Evolutionary conservation across 2,888 invertebrate species (phyloP).

Genomic region (Apoderus coryli): DNA sequence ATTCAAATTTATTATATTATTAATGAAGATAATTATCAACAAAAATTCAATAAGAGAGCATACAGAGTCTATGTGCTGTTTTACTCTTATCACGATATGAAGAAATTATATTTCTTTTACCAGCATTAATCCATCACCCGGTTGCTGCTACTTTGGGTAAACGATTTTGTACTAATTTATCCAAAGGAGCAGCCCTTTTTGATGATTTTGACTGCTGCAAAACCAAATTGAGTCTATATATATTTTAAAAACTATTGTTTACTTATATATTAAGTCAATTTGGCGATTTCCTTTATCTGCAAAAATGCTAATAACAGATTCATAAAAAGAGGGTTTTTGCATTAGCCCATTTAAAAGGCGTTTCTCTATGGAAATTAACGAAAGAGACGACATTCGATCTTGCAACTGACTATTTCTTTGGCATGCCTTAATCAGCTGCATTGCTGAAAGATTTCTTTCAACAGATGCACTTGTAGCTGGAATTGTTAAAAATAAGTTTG

Average conservation of each 20-base stretch:
- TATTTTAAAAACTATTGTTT: neutral
- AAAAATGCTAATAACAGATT: constrained; percentile 4
- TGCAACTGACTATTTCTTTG: constrained; percentile 2
- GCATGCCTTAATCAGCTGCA: constrained; percentile 3
- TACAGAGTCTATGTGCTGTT: too few species aligned
- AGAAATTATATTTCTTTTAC: constrained; percentile 13
- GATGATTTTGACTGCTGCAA: constrained; percentile 13
- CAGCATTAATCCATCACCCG: constrained; percentile 16
- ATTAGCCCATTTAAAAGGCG: constrained; percentile 3
- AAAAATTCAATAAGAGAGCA: too few species aligned
- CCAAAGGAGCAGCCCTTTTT: constrained; percentile 15
- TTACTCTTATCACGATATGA: too few species aligned
- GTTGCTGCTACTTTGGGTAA: constrained; percentile 15
- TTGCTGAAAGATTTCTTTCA: constrained; percentile 4
- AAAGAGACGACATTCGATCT: neutral
- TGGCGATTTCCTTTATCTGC: constrained; percentile 4
- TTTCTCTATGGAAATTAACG: constrained; percentile 1
- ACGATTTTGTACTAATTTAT: constrained; percentile 12
- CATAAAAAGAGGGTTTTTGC: constrained; percentile 6
- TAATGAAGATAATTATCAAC: too few species aligned
- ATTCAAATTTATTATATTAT: too few species aligned
- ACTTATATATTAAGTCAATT: constrained; percentile 6
- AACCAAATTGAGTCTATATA: constrained; percentile 11
- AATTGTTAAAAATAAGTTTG: constrained; percentile 13
- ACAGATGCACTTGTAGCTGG: constrained; percentile 12